phyloP scores from a whole-genome alignment of 2,888 invertebrate species.

The Micoletzkya japonica region DNA sequence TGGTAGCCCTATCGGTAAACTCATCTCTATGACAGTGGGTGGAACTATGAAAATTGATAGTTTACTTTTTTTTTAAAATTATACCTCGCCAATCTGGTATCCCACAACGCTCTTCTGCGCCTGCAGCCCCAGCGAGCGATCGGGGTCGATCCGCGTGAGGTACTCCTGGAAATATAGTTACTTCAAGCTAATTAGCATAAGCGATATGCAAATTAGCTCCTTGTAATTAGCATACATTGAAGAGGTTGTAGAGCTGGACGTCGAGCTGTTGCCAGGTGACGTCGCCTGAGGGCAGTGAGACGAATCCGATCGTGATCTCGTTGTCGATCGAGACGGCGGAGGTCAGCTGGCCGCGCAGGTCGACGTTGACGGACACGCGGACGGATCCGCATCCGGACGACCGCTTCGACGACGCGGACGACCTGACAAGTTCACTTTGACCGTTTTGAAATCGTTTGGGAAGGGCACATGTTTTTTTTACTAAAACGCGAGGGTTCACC shows the following conservation, averaged over 20 bases:
- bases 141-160: constrained; percentile 86
- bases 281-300: constrained; percentile 41
- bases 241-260: constrained; percentile 43
- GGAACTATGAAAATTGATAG: too few relatives aligned
- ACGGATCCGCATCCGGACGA: constrained; percentile 26
- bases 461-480: too few relatives aligned
- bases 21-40: too few relatives aligned
- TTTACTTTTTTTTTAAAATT: too few relatives aligned
- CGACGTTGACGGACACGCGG: constrained; percentile 46
- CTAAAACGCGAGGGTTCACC: too few relatives aligned
- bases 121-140: constrained; percentile 80
- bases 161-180: constrained; percentile 74
- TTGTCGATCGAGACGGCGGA: constrained; percentile 44
- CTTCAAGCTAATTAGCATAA: constrained; percentile 1
- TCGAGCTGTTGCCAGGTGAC: constrained; percentile 56
- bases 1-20: too few relatives aligned
- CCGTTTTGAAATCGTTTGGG: too few relatives aligned
- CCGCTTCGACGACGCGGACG: constrained; percentile 31
- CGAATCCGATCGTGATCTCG: constrained; percentile 57
- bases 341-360: constrained; percentile 46
- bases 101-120: constrained; percentile 83
- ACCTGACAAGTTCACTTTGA: too few relatives aligned
- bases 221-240: constrained; percentile 34
- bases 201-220: background rate
- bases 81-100: constrained; percentile 78